A percentile compares a stretch with the other conserved stretches of the same genome.
Conservation (phyloP, 2,113 vertebrate genomes). For the Numenius arquata region DNA sequence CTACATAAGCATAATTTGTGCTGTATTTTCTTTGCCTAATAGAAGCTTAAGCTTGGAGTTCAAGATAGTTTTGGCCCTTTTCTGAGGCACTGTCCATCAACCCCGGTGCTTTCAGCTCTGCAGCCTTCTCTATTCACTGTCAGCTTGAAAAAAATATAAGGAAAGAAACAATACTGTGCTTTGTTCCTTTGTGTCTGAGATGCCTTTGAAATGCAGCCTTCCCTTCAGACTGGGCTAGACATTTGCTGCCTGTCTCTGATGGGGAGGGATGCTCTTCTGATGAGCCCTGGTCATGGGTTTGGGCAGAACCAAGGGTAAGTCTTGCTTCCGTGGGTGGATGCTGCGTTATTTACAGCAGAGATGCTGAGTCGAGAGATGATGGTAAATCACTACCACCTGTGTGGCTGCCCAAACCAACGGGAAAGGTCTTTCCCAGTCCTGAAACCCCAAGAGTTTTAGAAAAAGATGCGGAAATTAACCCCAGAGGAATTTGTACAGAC, state of each 20-base stretch:
- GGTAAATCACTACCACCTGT: neutral
- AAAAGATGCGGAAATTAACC: neutral
- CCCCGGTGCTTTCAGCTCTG: neutral
- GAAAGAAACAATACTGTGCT: neutral
- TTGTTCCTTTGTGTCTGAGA: neutral
- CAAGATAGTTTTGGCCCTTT: constrained; percentile 32
- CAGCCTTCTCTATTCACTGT: neutral
- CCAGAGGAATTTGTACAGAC: neutral
- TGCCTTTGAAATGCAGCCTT: constrained; percentile 22
- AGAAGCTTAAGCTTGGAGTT: constrained; percentile 18
- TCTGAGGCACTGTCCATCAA: neutral
- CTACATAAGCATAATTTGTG: constrained; percentile 53
- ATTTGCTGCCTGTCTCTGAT: neutral
- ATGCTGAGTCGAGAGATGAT: accelerated
- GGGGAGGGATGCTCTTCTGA: neutral
- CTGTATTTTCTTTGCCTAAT: constrained; percentile 54
- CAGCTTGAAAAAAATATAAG: neutral
- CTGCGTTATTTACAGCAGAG: neutral
- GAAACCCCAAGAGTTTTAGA: neutral
- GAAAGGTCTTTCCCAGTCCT: neutral
- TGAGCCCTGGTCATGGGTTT: accelerated
- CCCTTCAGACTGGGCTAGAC: neutral
- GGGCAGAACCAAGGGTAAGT: neutral
- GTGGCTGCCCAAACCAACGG: neutral
- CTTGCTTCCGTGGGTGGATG: accelerated